phyloP scores from a whole-genome alignment of 1,140 invertebrate species.

The Drosophila insularis region DNA sequence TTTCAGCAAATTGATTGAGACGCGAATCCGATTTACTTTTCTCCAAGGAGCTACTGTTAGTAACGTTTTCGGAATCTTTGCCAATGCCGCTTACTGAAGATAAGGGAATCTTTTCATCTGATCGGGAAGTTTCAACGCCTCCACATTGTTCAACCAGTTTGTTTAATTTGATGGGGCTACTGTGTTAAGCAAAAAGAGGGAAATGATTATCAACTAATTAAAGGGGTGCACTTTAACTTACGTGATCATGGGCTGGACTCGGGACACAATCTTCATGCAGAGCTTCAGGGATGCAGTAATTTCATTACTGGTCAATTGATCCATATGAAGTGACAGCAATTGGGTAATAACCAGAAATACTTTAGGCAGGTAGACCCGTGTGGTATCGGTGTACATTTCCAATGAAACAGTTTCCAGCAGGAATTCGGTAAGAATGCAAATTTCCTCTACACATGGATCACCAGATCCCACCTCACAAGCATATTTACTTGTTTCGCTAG shows the following conservation, averaged over 20 bases:
- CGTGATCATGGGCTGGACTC: conserved; percentile 87
- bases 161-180: conserved; percentile 75
- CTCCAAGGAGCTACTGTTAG: conserved; percentile 82
- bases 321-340: conserved; percentile 85
- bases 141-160: conserved; percentile 53
- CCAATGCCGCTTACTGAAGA: conserved; percentile 15
- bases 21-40: conserved; percentile 88
- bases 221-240: conserved; percentile 33
- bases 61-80: conserved; percentile 20
- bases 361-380: conserved; percentile 90
- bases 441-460: conserved; percentile 85
- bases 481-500: conserved; percentile 61
- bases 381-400: conserved; percentile 91
- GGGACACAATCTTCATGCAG: conserved; percentile 89
- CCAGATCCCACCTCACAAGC: conserved; percentile 85
- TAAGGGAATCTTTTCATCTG: conserved; percentile 44
- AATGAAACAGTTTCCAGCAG: conserved; percentile 90
- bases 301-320: conserved; percentile 85
- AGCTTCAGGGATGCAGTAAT: conserved; percentile 86
- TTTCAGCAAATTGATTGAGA: conserved; percentile 83
- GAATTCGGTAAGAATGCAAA: conserved; percentile 90
- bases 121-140: conserved; percentile 16
- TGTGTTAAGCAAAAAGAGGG: conserved; percentile 40
- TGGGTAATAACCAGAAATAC: conserved; percentile 87
- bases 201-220: conserved; percentile 5